Evolutionary conservation across 2,797 vertebrate species (phyloP), one percentile per base, ranked within the genome.

Genomic region (Rhodeus uyekii): DNA sequence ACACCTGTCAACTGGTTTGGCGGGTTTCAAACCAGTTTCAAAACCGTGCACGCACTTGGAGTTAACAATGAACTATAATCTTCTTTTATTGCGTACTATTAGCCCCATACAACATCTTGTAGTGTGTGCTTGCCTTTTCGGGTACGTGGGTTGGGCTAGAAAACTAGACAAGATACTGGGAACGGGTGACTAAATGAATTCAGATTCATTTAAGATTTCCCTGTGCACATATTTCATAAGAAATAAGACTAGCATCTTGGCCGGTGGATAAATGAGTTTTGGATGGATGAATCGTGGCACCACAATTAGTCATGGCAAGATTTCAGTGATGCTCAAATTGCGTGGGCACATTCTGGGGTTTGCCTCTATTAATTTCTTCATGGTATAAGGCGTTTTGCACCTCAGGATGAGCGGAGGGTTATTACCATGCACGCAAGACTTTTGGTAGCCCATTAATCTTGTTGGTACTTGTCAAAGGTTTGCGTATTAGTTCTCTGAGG

Each of bases 391-490:
- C 44, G 3, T 44, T 75, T 75, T 67, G 44, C 61, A 42, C 24
- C 24, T 32, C 44, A 44, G 48, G 48, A 79, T 24, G 24, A 22
- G 27, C 19, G 19, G 24, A 34, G 78, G 44, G 65, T 72, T 72
- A 61, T 48, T 72, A 36, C 55, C 29, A 61, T 72, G 39, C 6
- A 2, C 8, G 2, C 55, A 29, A 53, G 58, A 63, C 53, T 50
- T 81, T 39, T 53, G 60, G 44, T 55, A n/a, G 46, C 71, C 18
- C 80, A 81, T 75, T 85, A 46, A 77, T 61, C 81, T 83, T 81
- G 42, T 83, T 46, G 82, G 38, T 80, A 74, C 48, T n/a, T 86
- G 88, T 74, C 87, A 80, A 24, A 5, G 67, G 87, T 65, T 65
- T 65, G 60, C 29, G 58, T 81, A 64, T 65, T 81, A 61, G 68